phyloP scores from a whole-genome alignment of 2,797 vertebrate genomes.

The Pseudotriccus pelzelni region DNA sequence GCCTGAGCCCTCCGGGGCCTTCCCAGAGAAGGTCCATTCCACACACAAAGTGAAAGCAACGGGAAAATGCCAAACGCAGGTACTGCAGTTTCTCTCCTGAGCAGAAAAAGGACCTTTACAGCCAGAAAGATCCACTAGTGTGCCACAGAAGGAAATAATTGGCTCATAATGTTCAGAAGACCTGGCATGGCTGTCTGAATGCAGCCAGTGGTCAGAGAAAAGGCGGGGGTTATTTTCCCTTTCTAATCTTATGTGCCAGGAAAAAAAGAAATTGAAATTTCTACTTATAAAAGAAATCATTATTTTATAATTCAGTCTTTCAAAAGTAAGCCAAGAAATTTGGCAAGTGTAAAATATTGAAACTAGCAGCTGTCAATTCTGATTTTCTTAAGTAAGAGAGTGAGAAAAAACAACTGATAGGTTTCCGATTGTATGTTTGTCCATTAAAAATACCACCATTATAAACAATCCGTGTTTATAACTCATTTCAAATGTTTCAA shows the following conservation, averaged over 20 bases:
- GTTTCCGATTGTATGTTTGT: not conserved
- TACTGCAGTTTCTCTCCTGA: not conserved
- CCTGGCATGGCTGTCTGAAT: not conserved
- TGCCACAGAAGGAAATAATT: not conserved
- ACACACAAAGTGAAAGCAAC: not conserved
- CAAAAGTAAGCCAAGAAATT: not conserved
- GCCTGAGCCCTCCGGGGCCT: not conserved
- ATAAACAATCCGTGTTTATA: not conserved
- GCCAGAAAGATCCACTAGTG: not conserved
- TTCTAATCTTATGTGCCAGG: not conserved
- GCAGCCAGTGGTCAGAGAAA: not conserved
- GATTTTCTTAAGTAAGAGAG: not conserved
- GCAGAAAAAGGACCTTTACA: not conserved
- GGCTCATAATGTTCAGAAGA: rapidly evolving
- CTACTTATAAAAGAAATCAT: not conserved
- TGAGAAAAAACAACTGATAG: not conserved
- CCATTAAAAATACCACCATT: not conserved
- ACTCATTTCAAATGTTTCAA: not conserved
- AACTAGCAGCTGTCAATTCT: not conserved
- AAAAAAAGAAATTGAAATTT: not conserved
- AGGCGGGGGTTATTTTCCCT: not conserved
- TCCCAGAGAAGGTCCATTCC: not conserved
- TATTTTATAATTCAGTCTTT: not conserved
- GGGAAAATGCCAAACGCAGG: not conserved
- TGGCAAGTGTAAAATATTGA: not conserved